These are phyloP conservation scores for Cyprinodon brontotheroides DNA, from an alignment of 2,113 vertebrate genomes.

Conservation along the genomic window DNA sequence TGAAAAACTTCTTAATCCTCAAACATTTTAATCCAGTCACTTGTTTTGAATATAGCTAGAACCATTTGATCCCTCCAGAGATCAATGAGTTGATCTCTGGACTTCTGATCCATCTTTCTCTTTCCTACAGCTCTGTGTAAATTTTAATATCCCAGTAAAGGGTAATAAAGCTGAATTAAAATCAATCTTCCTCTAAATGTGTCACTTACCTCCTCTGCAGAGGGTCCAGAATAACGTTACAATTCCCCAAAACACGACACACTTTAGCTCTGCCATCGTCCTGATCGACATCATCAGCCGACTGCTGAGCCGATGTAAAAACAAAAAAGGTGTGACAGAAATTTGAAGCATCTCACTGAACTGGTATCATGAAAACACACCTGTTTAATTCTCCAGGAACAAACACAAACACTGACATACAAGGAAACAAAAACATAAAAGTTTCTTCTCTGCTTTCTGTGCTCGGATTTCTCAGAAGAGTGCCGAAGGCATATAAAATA, in stretches of 20 bases:
- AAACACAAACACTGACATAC: neutral
- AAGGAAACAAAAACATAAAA: neutral
- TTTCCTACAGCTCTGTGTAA: neutral
- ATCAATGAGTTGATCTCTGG: no score
- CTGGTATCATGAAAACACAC: neutral
- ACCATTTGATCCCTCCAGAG: no score
- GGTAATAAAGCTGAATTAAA: neutral
- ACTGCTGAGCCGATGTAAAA: neutral
- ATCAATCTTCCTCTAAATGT: neutral
- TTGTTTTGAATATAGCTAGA: no score
- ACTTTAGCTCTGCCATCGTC: rapidly evolving
- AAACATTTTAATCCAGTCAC: no score
- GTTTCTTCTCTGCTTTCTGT: no score
- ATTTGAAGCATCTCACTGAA: neutral
- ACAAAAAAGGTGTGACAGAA: neutral
- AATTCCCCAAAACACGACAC: neutral
- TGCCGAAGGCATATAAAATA: no score
- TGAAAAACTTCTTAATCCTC: no score
- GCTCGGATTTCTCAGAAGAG: no score
- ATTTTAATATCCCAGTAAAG: neutral
- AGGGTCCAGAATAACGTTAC: neutral
- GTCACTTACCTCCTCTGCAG: slow-evolving; percentile 31
- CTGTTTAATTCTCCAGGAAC: neutral
- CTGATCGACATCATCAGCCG: neutral
- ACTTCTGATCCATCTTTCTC: no score